phyloP scores from a whole-genome alignment of 2,113 vertebrate species.

The Zapornia atra region DNA sequence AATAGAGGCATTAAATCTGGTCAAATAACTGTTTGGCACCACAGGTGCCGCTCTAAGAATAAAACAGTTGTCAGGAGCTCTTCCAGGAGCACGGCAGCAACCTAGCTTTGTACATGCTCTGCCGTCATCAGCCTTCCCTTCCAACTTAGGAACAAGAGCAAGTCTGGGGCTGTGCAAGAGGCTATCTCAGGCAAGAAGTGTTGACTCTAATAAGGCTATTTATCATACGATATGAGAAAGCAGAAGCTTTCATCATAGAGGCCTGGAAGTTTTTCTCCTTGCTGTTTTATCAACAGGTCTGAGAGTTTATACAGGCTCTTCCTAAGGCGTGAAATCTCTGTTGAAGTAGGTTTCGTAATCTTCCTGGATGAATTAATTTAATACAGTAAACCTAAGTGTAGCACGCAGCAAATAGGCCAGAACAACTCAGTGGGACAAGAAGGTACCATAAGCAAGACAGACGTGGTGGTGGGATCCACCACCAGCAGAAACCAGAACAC shows the following conservation, averaged over 20 bases:
- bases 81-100: rapidly evolving
- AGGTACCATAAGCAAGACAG: not conserved
- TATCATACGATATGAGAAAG: not conserved
- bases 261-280: not conserved
- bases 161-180: not conserved
- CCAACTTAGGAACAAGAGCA: not conserved
- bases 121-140: not conserved
- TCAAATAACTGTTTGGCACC: not conserved
- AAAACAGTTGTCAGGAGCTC: not conserved
- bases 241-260: not conserved
- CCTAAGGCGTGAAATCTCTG: not conserved
- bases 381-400: not conserved
- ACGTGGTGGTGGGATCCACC: rapidly evolving
- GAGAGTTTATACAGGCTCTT: not conserved
- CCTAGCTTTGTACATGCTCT: not conserved
- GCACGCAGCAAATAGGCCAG: not conserved
- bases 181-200: not conserved
- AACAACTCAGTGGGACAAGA: not conserved
- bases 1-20: not conserved
- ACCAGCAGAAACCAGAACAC: not conserved
- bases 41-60: not conserved
- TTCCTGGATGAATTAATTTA: not conserved
- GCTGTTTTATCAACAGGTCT: not conserved
- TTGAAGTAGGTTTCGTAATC: not conserved
- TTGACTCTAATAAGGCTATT: not conserved